Percentiles rank a stretch among this genome's conserved stretches.
phyloP scores from a whole-genome alignment of 2,888 invertebrate species.

The Ochlodes sylvanus region DNA sequence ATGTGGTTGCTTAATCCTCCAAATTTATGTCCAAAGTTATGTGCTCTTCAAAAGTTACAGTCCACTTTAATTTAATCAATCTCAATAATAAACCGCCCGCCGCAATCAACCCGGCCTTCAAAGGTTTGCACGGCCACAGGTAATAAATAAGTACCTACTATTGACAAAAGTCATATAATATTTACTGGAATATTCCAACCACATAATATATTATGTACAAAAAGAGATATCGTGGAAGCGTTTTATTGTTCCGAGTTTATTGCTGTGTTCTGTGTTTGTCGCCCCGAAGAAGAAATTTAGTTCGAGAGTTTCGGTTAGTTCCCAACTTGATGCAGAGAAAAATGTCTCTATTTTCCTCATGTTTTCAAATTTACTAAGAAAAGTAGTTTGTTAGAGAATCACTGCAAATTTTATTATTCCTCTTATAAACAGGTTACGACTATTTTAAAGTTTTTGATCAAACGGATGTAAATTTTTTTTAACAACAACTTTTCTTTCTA shows the following conservation, averaged over 20 bases:
- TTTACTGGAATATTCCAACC: background rate
- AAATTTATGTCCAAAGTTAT: no score
- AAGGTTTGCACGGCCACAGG: no score
- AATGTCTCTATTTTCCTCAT: slow-evolving; percentile 34
- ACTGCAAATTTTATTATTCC: slow-evolving; percentile 7
- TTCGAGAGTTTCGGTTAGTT: slow-evolving; percentile 38
- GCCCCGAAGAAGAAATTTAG: slow-evolving; percentile 36
- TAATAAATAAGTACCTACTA: no score
- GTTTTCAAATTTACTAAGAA: slow-evolving; percentile 19
- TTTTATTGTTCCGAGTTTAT: slow-evolving; percentile 36
- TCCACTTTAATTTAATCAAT: no score
- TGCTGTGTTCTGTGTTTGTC: slow-evolving; percentile 36
- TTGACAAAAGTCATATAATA: background rate
- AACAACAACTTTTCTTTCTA: no score
- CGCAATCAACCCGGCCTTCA: no score
- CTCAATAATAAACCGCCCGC: no score
- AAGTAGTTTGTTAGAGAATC: slow-evolving; percentile 23
- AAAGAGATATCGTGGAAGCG: slow-evolving; percentile 29
- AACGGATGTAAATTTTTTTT: no score
- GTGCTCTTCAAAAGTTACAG: no score
- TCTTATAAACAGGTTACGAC: background rate
- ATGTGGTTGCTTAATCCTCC: no score
- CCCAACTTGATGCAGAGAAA: slow-evolving; percentile 29
- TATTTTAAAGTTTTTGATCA: background rate
- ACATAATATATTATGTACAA: slow-evolving; percentile 29